Percentiles rank a stretch among this genome's conserved stretches.
Evolutionary conservation across 2,797 vertebrate species (phyloP).

Genomic region (Atherinosoma microstoma): DNA sequence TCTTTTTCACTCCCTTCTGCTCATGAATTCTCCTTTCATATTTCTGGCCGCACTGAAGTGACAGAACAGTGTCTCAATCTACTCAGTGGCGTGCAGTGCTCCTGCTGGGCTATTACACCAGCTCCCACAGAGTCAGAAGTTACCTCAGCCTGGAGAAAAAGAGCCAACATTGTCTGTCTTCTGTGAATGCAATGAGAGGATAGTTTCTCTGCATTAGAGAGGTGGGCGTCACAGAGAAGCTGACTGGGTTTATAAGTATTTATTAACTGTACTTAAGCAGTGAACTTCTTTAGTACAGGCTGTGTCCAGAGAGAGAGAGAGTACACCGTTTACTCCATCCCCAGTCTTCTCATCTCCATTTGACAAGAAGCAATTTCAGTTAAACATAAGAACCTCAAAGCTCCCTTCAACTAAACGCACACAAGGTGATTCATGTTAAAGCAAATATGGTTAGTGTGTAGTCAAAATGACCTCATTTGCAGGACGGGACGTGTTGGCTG

Average conservation of each 20-base stretch:
- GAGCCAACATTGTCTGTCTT: slow-evolving; percentile 45
- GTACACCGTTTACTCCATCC: slow-evolving; percentile 5
- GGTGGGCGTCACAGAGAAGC: slow-evolving; percentile 30
- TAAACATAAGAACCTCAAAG: slow-evolving; percentile 48
- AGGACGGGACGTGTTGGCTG: slow-evolving; percentile 24
- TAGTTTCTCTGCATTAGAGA: slow-evolving; percentile 41
- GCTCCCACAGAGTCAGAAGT: slow-evolving; percentile 66
- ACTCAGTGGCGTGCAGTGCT: slow-evolving; percentile 52
- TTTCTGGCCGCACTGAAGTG: slow-evolving; percentile 66
- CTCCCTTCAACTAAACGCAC: slow-evolving; percentile 35
- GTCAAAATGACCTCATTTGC: slow-evolving; percentile 34
- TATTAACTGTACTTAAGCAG: slow-evolving; percentile 39
- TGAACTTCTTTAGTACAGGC: slow-evolving; percentile 2
- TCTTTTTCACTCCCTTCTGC: slow-evolving; percentile 52
- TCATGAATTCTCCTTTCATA: slow-evolving; percentile 53
- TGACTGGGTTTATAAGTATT: slow-evolving; percentile 47
- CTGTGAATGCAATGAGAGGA: slow-evolving; percentile 36
- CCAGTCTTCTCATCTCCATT: slow-evolving; percentile 37
- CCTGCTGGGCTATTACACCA: slow-evolving; percentile 74
- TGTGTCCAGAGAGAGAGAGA: slow-evolving; percentile 16
- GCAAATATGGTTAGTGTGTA: slow-evolving; percentile 13
- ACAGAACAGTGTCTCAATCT: slow-evolving; percentile 65
- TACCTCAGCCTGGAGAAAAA: slow-evolving; percentile 54
- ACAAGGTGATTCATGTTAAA: slow-evolving; percentile 23
- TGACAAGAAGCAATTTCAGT: slow-evolving; percentile 35